Evolutionary conservation across 2,113 vertebrate species (phyloP), one percentile per base, ranked within the genome.

Genomic region (Ammospiza nelsoni): DNA sequence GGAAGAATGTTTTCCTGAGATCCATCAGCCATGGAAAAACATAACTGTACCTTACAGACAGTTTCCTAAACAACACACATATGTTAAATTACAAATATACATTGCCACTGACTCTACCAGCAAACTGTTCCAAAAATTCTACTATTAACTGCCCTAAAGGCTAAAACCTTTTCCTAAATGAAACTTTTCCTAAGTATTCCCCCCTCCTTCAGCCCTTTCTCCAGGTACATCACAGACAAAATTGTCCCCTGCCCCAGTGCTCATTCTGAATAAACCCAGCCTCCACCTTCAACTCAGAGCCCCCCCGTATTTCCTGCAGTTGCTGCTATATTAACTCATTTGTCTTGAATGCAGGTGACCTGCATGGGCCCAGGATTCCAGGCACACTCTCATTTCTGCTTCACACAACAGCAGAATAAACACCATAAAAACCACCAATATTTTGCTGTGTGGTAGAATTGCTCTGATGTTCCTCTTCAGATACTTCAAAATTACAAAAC

Each of bases 391-490:
- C 54, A 21, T 8, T 16, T 4, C 2, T 31, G 20, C 27, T 62
- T 46, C 44, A 21, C 17, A 48, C 41, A 33, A 12, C 31, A 74
- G 31, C 65, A 62, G 9, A 5, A 57, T 3, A 51, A 78, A 44
- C n/a, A 54, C 35, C 17, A 5, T 1, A 5, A 59, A 3, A 2
- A 18, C 16, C 22, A 13, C 3, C n/a, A 29, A 3, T 5, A 10
- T 29, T n/a, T 33, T 78, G 23, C 43, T 61, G 5, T 6, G 4
- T 5, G 49, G 31, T 44, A n/a, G 37, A 79, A 55, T 29, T 72
- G 35, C 79, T 58, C 39, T 31, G 22, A 23, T 54, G 14, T 11
- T 65, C 39, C 29, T 51, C 27, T 43, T 37, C 46, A 41, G 49
- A 58, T 20, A 18, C 15, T 43, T 76, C 19, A 19, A n/a, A 66